These are phyloP conservation scores for Smutsia gigantea DNA, from an alignment of 2,797 vertebrate genomes.

Conservation along the genomic window DNA sequence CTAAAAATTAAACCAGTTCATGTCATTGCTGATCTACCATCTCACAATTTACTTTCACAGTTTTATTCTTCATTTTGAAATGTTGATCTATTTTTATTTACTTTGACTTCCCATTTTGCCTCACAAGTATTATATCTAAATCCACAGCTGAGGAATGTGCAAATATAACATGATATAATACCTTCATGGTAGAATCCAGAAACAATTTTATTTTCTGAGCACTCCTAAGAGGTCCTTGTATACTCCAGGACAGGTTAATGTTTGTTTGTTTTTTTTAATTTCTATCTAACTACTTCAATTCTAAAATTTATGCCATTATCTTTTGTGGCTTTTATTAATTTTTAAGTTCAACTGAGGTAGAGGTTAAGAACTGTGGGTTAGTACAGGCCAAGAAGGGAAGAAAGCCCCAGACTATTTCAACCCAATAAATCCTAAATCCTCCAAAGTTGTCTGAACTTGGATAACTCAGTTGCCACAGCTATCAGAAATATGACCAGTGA, in stretches of 20 bases:
- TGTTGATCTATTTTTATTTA: neutral
- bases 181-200: neutral
- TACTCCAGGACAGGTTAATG: neutral
- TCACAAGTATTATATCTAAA: neutral
- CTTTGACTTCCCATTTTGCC: slow-evolving; percentile 9
- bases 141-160: neutral
- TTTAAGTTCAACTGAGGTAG: neutral
- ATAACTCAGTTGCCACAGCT: neutral
- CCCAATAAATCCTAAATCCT: neutral
- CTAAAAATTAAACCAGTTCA: neutral
- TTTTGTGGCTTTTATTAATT: neutral
- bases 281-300: neutral
- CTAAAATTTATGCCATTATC: neutral
- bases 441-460: neutral
- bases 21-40: neutral
- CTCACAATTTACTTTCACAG: neutral
- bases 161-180: neutral
- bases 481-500: neutral
- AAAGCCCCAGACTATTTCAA: neutral
- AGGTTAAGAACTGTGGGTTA: neutral
- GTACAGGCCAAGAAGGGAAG: neutral
- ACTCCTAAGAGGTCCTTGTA: neutral
- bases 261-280: neutral
- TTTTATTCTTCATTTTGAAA: slow-evolving; percentile 12
- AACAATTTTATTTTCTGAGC: neutral